phyloP scores from a whole-genome alignment of 2,113 vertebrate species.

The Hippocampus mohnikei region DNA sequence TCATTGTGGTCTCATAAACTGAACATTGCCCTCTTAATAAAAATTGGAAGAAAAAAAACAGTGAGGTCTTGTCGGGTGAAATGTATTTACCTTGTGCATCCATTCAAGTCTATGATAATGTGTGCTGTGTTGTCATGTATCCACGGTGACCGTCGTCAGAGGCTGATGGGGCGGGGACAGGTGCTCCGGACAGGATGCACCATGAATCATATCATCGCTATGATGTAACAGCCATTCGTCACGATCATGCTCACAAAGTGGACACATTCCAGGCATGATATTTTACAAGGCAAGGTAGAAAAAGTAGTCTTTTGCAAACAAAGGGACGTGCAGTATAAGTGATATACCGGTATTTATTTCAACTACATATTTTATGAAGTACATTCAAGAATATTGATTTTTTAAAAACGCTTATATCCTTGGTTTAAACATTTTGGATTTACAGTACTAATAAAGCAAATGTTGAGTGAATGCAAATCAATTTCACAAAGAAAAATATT shows the following conservation, averaged over 20 bases:
- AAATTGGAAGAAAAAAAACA: not conserved
- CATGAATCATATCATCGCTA: not conserved
- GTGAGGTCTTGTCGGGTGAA: slow-evolving; percentile 18
- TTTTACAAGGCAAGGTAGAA: not conserved
- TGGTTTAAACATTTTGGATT: no score
- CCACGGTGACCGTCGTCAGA: slow-evolving; percentile 9
- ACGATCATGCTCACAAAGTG: not conserved
- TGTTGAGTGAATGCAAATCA: no score
- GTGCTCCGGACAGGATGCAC: slow-evolving; percentile 16
- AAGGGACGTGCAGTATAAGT: no score
- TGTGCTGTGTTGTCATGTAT: slow-evolving; percentile 9
- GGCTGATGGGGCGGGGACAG: slow-evolving; percentile 6
- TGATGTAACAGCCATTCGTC: not conserved
- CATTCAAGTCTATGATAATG: slow-evolving; percentile 2
- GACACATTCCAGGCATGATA: not conserved
- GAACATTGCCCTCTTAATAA: slow-evolving; percentile 18
- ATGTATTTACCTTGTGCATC: slow-evolving; percentile 4
- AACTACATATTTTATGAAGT: no score
- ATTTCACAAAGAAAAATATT: no score
- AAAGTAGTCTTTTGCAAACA: no score
- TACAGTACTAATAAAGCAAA: no score
- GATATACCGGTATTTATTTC: no score
- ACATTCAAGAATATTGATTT: no score
- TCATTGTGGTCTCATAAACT: slow-evolving; percentile 4
- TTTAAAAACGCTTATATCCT: no score